Evolutionary conservation across 2,797 vertebrate species (phyloP).

Genomic region (Melopsittacus undulatus): DNA sequence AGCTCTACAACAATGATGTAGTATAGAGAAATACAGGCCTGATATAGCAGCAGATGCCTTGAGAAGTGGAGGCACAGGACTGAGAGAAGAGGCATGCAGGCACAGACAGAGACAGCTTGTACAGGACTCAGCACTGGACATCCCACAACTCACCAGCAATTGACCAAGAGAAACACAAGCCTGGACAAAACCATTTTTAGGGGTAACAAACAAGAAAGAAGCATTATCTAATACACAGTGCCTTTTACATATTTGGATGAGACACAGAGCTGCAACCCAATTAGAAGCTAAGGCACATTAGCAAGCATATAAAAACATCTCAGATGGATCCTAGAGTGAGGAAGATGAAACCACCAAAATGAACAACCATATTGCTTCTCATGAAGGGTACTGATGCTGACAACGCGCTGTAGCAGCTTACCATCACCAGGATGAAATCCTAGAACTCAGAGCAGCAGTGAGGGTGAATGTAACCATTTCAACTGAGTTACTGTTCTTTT

Average conservation of each 20-base stretch:
- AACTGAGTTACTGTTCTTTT: background rate
- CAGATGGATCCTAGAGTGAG: rapidly evolving
- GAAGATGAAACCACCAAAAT: background rate
- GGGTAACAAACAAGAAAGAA: background rate
- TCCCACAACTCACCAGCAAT: rapidly evolving
- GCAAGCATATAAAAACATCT: background rate
- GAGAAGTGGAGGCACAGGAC: background rate
- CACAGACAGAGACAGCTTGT: background rate
- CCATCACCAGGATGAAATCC: background rate
- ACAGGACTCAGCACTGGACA: rapidly evolving
- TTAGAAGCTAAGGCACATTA: background rate
- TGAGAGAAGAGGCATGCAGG: rapidly evolving
- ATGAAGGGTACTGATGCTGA: background rate
- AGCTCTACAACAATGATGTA: rapidly evolving
- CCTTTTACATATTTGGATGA: background rate
- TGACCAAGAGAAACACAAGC: background rate
- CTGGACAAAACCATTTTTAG: background rate
- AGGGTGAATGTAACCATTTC: background rate
- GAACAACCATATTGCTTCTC: rapidly evolving
- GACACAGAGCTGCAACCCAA: background rate
- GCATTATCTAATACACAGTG: background rate
- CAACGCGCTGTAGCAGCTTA: background rate
- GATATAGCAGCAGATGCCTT: background rate
- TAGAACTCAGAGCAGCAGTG: background rate
- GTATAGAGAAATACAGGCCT: background rate